phyloP scores from a whole-genome alignment of 2,888 invertebrate species.

The Ceriagrion tenellum region DNA sequence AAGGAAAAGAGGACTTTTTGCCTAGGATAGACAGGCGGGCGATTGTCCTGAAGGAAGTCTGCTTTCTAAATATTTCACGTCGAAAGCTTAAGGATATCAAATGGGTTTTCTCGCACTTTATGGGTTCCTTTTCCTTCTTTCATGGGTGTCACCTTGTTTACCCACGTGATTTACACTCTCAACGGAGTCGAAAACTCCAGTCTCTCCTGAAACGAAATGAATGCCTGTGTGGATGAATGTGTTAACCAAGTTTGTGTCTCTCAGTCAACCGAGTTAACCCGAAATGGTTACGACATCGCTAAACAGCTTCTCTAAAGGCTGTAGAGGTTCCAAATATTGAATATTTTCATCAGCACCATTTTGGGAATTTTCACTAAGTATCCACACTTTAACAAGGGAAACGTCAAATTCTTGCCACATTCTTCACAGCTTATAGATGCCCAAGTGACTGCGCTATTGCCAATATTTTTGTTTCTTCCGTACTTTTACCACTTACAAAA shows the following conservation, averaged over 20 bases:
- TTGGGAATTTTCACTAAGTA: too few relatives aligned
- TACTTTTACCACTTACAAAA: too few relatives aligned
- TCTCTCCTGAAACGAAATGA: background rate
- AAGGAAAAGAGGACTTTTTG: background rate
- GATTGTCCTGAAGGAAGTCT: background rate
- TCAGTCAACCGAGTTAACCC: background rate
- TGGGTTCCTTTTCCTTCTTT: background rate
- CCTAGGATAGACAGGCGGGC: background rate
- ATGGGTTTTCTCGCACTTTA: conserved; percentile 28
- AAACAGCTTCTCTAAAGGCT: background rate
- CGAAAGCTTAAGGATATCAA: conserved; percentile 8
- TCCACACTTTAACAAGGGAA: too few relatives aligned
- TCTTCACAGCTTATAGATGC: too few relatives aligned
- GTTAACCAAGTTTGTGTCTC: too few relatives aligned
- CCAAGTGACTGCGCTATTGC: too few relatives aligned
- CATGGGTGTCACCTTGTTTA: conserved; percentile 8
- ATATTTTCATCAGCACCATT: background rate
- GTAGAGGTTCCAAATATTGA: background rate
- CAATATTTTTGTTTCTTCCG: too few relatives aligned
- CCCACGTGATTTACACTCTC: conserved; percentile 8
- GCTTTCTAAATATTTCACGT: background rate
- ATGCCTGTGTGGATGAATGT: background rate
- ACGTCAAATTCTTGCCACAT: too few relatives aligned
- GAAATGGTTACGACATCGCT: background rate
- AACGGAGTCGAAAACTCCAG: background rate